Conservation (phyloP, 92 coral and sea anemone genomes). For the Zoanthus gigantus region DNA sequence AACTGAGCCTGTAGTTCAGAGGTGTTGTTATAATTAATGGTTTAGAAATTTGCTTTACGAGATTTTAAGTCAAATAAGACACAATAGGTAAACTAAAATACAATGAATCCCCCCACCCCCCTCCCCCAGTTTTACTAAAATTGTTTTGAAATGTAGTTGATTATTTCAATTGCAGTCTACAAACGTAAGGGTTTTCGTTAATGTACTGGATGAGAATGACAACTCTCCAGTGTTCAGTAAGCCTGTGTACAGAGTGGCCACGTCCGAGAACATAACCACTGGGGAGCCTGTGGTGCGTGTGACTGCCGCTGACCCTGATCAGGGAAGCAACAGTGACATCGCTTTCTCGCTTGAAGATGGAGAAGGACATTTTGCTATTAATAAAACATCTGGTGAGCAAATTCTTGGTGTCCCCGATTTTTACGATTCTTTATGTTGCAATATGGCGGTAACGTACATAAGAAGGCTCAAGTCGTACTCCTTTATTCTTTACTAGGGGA, state of each 20-base stretch:
- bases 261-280: conserved; percentile 82
- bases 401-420: too few relatives aligned
- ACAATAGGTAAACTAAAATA: too few relatives aligned
- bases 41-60: too few relatives aligned
- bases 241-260: conserved; percentile 77
- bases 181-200: conserved; percentile 65
- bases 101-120: too few relatives aligned
- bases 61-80: too few relatives aligned
- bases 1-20: too few relatives aligned
- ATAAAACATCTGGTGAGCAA: conserved; percentile 79
- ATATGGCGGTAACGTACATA: too few relatives aligned
- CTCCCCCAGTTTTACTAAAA: too few relatives aligned
- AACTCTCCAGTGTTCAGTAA: conserved; percentile 85
- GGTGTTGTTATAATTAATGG: too few relatives aligned
- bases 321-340: conserved; percentile 90
- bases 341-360: conserved; percentile 81
- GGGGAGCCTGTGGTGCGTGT: conserved; percentile 79
- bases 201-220: conserved; percentile 91
- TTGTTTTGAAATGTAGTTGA: neutral
- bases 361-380: conserved; percentile 81
- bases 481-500: too few relatives aligned
- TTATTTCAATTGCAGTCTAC: conserved; percentile 56
- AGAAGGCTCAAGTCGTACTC: too few relatives aligned
- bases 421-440: neutral
- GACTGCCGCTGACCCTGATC: conserved; percentile 86